Base-by-base conservation (phyloP, 2,888 invertebrate genomes). In the Eurytoma californica region DNA sequence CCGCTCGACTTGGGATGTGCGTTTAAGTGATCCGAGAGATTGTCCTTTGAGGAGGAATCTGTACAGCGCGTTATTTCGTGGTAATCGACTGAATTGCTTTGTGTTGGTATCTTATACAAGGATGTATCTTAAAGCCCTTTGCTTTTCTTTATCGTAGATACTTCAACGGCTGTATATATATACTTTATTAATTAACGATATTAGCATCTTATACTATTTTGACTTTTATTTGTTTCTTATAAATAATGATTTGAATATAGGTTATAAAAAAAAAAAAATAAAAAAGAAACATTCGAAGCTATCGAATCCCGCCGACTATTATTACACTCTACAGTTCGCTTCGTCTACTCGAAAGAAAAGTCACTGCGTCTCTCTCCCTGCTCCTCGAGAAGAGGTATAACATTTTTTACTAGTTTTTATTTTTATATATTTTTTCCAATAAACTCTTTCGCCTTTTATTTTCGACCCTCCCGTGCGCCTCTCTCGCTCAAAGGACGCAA, bases 11-110 rank as follows among this genome's bases (percentile, higher is more conserved):
- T 77, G 30, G 9, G 47, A 61, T 55, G 53, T 61, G 63, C 20
- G 49, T 58, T 55, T 30, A 61, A 57, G 53, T 5, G 77, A 49
- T 28, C 65, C 58, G 58, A 66, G 60, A 77, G 70, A 77, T 70
- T 72, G 58, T 66, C 20, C 20, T 63, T 70, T 70, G 30, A 77
- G 39, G 63, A 24, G 5, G 9, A 28, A 16, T 9, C n/a, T 57
- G 2, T 24, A 18, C 0, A 7, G 12, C 1, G 18, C 3, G 5
- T n/a, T 3, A 3, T 3, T 20, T 53, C 1, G 4, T 3, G 53
- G 53, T 14, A 14, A 53, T 53, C n/a, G 53, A n/a, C 49, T 49
- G 2, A 49, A 49, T 49, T n/a, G n/a, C n/a, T 49, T 53, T n/a
- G 5, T 53, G 0, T n/a, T 2, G n/a, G n/a, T 16, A 53, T 53